A percentile compares a stretch with the other conserved stretches of the same genome.
Conservation (phyloP, 2,113 vertebrate genomes). For the Gallinago paraguaiae region DNA sequence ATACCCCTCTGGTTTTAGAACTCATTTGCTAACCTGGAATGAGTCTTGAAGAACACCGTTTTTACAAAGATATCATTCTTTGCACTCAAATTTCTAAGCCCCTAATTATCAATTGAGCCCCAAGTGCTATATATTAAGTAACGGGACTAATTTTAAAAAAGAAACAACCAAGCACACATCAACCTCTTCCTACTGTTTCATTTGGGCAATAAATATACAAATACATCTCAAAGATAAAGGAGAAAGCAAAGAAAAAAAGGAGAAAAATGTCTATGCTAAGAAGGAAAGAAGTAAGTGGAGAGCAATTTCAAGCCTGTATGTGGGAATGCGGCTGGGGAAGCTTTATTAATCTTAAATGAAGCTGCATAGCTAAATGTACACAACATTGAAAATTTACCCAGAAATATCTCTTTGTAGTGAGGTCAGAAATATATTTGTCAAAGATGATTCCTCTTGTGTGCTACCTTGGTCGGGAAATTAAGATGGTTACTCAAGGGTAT, state of each 20-base stretch:
- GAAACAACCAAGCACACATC: neutral
- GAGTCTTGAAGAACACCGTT: neutral
- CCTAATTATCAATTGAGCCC: neutral
- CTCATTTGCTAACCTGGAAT: neutral
- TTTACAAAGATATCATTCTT: neutral
- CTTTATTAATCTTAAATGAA: neutral
- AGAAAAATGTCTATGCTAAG: neutral
- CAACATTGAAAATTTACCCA: neutral
- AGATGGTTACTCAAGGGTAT: neutral
- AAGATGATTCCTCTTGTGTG: neutral
- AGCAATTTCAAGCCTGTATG: neutral
- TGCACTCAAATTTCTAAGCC: neutral
- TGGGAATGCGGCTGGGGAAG: neutral
- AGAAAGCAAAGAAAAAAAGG: neutral
- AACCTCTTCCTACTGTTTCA: neutral
- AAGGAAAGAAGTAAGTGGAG: neutral
- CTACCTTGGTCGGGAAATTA: neutral
- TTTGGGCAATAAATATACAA: neutral
- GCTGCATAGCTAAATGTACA: neutral
- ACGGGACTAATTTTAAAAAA: neutral
- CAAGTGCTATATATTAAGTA: neutral
- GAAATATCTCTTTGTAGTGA: neutral
- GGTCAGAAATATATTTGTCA: neutral
- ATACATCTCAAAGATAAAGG: neutral
- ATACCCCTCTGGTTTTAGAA: neutral